phyloP scores from a whole-genome alignment of 2,797 vertebrate species.

The Gadopsis marmoratus region DNA sequence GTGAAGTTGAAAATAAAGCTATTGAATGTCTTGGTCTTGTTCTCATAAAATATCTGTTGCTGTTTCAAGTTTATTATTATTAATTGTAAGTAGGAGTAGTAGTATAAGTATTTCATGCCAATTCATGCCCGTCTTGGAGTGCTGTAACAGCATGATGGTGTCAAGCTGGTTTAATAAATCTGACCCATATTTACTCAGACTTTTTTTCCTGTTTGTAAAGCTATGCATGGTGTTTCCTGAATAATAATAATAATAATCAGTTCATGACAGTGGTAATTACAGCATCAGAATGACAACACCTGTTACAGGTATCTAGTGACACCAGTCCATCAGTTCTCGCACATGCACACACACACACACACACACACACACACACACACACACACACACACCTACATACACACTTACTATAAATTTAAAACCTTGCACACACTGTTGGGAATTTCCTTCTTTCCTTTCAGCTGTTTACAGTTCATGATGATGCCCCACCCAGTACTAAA shows the following conservation, averaged over 20 bases:
- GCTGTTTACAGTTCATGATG: constrained; percentile 16
- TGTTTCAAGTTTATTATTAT: background rate
- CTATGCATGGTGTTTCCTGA: background rate
- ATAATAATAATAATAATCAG: constrained; percentile 48
- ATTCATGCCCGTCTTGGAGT: background rate
- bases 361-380: background rate
- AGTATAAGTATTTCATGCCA: background rate
- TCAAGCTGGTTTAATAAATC: constrained; percentile 26
- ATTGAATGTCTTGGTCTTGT: background rate
- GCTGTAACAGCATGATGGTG: background rate
- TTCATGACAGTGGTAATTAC: constrained; percentile 35
- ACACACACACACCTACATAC: background rate
- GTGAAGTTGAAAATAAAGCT: background rate
- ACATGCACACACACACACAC: background rate
- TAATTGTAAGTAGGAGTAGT: background rate
- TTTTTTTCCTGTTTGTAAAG: background rate
- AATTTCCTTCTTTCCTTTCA: constrained; percentile 41
- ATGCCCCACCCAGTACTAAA: constrained; percentile 35
- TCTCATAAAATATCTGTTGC: background rate
- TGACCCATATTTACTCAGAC: constrained; percentile 1
- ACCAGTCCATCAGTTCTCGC: background rate
- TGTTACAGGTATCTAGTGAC: constrained; percentile 59
- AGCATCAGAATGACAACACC: constrained; percentile 58
- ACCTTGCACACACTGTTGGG: background rate
- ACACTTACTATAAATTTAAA: constrained; percentile 20